Percentiles rank a stretch among this genome's conserved stretches.
phyloP scores from a whole-genome alignment of 2,797 vertebrate species.

The Percopsis omiscomaycus region DNA sequence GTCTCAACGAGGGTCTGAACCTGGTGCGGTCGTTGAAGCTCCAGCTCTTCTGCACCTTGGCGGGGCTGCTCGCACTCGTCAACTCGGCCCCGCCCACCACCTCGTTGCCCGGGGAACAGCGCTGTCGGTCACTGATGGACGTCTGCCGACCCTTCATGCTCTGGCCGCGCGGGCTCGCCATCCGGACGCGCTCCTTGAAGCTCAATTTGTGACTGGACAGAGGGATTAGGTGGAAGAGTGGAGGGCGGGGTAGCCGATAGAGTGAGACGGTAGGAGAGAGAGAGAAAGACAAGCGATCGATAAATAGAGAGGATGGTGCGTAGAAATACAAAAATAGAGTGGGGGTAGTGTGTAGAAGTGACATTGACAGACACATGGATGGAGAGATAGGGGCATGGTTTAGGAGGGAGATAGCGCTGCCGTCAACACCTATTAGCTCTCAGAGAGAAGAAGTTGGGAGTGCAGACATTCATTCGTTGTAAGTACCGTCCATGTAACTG shows the following conservation, averaged over 20 bases:
- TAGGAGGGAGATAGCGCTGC: conserved; percentile 13
- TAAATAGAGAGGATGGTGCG: neutral
- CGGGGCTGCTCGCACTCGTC: conserved; percentile 84
- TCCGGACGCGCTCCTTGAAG: conserved; percentile 96
- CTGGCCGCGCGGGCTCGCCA: conserved; percentile 97
- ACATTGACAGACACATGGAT: conserved; percentile 9
- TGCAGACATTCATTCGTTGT: conserved; percentile 22
- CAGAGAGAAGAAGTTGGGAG: conserved; percentile 49
- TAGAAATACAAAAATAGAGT: neutral
- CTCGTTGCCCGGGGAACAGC: conserved; percentile 82
- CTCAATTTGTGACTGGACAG: conserved; percentile 93
- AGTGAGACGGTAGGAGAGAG: neutral
- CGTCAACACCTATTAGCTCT: conserved; percentile 58
- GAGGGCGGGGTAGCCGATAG: neutral
- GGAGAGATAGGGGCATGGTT: conserved; percentile 15
- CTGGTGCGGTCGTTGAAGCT: conserved; percentile 98
- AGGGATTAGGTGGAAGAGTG: neutral
- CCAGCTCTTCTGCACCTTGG: conserved; percentile 99
- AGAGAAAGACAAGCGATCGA: neutral
- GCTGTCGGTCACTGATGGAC: conserved; percentile 85
- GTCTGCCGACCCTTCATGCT: conserved; percentile 93
- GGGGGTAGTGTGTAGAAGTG: neutral
- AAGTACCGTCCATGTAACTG: too few species aligned
- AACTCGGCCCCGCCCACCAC: conserved; percentile 66
- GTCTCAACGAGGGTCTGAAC: conserved; percentile 90